Conservation (phyloP, 2,113 vertebrate genomes). For the Rhinolophus ferrumequinum region DNA sequence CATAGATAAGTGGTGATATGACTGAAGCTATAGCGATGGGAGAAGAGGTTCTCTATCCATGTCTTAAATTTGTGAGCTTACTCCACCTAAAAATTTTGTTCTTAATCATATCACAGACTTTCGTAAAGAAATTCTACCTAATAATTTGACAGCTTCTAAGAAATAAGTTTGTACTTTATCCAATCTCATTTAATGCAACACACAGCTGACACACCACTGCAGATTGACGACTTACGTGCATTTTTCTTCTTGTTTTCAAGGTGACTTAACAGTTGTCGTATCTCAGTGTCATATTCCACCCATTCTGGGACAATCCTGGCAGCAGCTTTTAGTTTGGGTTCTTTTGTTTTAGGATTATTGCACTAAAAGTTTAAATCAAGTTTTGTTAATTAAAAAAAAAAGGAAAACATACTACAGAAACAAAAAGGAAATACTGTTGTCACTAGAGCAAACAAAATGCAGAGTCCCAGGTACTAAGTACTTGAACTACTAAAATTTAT, state of each 20-base stretch:
- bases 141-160: not conserved
- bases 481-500: not conserved
- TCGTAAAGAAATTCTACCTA: not conserved
- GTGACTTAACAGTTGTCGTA: conserved; percentile 88
- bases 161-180: not conserved
- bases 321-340: conserved; percentile 96
- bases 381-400: conserved; percentile 4
- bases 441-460: not conserved
- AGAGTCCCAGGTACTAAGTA: not conserved
- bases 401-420: not conserved
- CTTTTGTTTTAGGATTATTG: conserved; percentile 98
- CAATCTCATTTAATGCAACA: not conserved
- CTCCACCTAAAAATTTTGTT: not conserved
- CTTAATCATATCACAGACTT: not conserved
- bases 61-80: not conserved
- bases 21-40: not conserved
- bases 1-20: not conserved
- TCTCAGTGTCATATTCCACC: conserved; percentile 93
- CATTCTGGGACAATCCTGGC: conserved; percentile 95
- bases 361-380: conserved; percentile 88
- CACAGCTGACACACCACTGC: conserved; percentile 20
- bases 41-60: not conserved
- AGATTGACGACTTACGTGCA: not conserved
- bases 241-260: conserved; percentile 83
- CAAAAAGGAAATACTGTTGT: not conserved